Base-by-base conservation (phyloP, 1,140 invertebrate species). In the Melipona quadrifasciata region DNA sequence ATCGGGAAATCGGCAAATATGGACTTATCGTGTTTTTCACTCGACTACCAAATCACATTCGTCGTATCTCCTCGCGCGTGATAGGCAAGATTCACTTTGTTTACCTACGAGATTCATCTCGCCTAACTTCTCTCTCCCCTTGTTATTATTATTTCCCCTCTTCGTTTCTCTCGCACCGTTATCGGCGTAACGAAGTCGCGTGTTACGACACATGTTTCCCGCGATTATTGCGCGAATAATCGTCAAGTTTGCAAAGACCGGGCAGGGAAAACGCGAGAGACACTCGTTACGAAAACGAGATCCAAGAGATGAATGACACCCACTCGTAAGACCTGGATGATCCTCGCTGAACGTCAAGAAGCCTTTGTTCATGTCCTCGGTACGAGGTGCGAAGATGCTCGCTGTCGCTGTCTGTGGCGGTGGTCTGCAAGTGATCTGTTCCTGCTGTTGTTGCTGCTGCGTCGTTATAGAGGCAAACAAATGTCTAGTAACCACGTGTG, bases 281-380 rank as follows among this genome's bases (percentile, higher is more conserved):
- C 2, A 68, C 58, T 61, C 58, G 58, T 61, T 61, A 12, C 58
- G 34, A 39, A n/a, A 39, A 68, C 19, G 12, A 17, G 31, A 19
- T 8, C 39, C 6, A 47, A 3, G 14, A 27, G 55, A 31, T 2
- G 55, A 31, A 31, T 17, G 68, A 81, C 80, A 97, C 97, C 97
- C 95, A 98, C 98, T 97, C 94, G 97, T 98, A 92, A 97, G 95
- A 88, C 97, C 97, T 89, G 96, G 96, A 91, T 98, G 97, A 94
- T 98, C 97, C 92, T 98, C 97, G 89, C 97, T 96, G 94, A 98
- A 98, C 92, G 97, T 97, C 89, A 98, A 96, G 95, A 98, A 99
- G 90, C 97, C 97, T 95, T 98, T 97, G 95, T 97, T 98, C 98
- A 99, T 98, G 94, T 98, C 98, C 96, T 98, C 96, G 83, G 98